These are phyloP conservation scores for Metridium senile DNA, from an alignment of 92 coral and sea anemone species.

Conservation along the genomic window DNA sequence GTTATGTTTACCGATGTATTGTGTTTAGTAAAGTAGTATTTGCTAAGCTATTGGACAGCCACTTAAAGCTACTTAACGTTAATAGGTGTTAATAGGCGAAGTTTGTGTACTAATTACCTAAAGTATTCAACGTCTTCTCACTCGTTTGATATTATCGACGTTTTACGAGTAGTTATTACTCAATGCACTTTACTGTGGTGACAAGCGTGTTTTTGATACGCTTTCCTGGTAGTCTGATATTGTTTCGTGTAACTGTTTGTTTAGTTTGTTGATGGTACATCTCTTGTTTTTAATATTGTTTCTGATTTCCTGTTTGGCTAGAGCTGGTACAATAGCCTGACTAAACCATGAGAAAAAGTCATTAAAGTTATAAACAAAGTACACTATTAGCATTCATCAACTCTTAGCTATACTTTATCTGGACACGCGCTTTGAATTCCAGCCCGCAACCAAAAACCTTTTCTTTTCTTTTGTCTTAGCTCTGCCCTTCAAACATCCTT, in stretches of 20 bases:
- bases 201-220: neutral
- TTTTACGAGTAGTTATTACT: neutral
- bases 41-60: neutral
- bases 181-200: neutral
- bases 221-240: neutral
- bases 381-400: neutral
- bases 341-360: neutral
- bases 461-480: neutral
- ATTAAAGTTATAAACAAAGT: neutral
- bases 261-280: neutral
- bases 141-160: neutral
- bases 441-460: neutral
- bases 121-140: slow-evolving; percentile 5
- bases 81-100: slow-evolving; percentile 27
- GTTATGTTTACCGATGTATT: neutral
- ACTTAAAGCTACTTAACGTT: slow-evolving; percentile 22
- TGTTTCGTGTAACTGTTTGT: neutral
- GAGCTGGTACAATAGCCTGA: slow-evolving; percentile 7
- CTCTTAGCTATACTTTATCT: neutral
- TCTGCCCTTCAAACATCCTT: neutral
- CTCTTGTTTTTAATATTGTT: slow-evolving; percentile 10
- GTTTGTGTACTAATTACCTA: slow-evolving; percentile 23
- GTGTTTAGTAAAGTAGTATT: neutral
- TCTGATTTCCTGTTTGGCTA: slow-evolving; percentile 2
- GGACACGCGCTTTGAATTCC: neutral